These are phyloP conservation scores for Crocallis elinguaria DNA, from an alignment of 2,888 invertebrate species.

Conservation along the genomic window DNA sequence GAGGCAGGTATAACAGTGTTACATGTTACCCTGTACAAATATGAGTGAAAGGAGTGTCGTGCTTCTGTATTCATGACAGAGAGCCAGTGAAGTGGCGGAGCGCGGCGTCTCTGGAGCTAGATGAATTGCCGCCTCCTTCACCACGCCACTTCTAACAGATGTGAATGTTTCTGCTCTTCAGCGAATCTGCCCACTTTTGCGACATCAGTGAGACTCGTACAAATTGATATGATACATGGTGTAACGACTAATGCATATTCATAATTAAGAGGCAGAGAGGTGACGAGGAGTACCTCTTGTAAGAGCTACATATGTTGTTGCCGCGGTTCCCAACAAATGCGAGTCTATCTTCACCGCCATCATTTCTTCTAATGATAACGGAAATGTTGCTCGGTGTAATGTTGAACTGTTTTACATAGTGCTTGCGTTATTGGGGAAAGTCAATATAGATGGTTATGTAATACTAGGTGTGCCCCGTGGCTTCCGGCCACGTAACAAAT, in stretches of 20 bases:
- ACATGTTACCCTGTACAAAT: not conserved
- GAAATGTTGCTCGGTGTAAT: not conserved
- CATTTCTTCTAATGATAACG: constrained; percentile 18
- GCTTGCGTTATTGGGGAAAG: not conserved
- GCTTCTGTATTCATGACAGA: not conserved
- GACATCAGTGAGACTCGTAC: not conserved
- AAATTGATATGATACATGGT: constrained; percentile 29
- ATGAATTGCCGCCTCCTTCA: not conserved
- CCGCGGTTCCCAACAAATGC: constrained; percentile 8
- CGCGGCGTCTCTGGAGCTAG: not conserved
- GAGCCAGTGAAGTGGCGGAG: not conserved
- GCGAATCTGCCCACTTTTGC: constrained; percentile 1
- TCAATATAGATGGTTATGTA: not conserved
- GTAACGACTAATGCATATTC: constrained; percentile 60
- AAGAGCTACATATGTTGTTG: constrained; percentile 4
- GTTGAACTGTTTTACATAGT: not conserved
- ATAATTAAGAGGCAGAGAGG: constrained; percentile 30
- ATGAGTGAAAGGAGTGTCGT: constrained; percentile 11
- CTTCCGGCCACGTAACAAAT: no score
- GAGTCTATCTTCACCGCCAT: constrained; percentile 5
- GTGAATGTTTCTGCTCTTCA: constrained; percentile 6
- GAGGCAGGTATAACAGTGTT: no score
- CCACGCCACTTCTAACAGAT: not conserved
- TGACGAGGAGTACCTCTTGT: constrained; percentile 1
- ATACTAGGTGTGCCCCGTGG: no score